Base-by-base conservation (phyloP, 2,888 invertebrate genomes). In the Alviniconcha strummeri region DNA sequence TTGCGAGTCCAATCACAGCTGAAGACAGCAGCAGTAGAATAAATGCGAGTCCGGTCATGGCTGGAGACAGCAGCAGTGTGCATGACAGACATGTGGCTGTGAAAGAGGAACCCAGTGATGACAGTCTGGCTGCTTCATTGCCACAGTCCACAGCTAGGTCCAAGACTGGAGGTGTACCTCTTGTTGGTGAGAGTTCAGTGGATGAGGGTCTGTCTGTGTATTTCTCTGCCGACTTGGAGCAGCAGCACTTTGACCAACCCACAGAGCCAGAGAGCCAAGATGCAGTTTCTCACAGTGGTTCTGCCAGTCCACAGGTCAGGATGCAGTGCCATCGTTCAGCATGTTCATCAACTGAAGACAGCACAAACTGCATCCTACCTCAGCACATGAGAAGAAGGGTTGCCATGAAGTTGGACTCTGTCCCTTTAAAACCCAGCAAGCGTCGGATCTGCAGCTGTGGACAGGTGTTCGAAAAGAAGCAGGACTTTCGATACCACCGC, bases 391-490 rank as follows among this genome's bases (percentile, higher is more conserved):
- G 36, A 36, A 36, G 36, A 36, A 36, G 36, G 36, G 36, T 36
- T 36, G 36, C 36, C 36, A 8, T 60, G 60, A 60, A 60, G 13
- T 13, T 11, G 13, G 9, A 60, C 13, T 60, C 60, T 17, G 19
- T 17, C n/a, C 19, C 60, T 15, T 36, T 5, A 15, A 78, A 78
- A 64, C 78, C 78, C 36, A 13, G 15, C 17, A 60, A 78, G 64
- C 64, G 60, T 13, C 64, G 80, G 7, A 69, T 60, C 54, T 81
- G 81, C 54, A 75, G 60, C 54, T 81, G 81, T 57, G 81, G 81
- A 9, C 54, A 75, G 11, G 54, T 36, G 15, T 64, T 81, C 17
- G 64, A 75, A 17, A 60, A 75, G 5, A 81, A 75, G 72, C 75
- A 64, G n/a, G 81, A 81, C 17, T 75, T 75, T 36, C 72, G n/a